These are phyloP conservation scores for Papilio aristodemus DNA, from an alignment of 1,140 invertebrate species.

Conservation along the genomic window DNA sequence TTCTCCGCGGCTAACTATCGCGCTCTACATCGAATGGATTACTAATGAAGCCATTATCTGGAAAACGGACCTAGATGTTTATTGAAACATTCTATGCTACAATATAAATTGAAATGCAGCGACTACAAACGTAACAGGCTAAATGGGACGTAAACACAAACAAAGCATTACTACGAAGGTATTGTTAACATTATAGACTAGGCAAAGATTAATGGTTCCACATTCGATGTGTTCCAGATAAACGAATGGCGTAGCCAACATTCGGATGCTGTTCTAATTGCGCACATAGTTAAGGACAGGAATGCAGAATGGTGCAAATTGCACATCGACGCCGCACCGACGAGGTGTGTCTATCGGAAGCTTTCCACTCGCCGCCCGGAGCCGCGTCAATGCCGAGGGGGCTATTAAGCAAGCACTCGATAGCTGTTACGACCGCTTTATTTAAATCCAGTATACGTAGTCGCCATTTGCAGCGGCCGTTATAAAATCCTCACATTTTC, in stretches of 20 bases:
- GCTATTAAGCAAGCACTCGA: conserved; percentile 51
- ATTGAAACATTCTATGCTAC: not conserved
- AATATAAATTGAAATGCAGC: conserved; percentile 6
- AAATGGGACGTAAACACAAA: conserved; percentile 12
- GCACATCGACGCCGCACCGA: conserved; percentile 41
- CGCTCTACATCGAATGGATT: conserved; percentile 21
- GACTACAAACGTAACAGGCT: not conserved
- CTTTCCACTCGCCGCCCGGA: conserved; percentile 69
- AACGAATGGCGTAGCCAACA: conserved; percentile 11
- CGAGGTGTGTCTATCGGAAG: conserved; percentile 67
- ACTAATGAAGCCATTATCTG: conserved; percentile 16
- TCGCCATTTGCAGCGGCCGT: conserved; percentile 40
- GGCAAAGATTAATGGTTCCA: conserved; percentile 16
- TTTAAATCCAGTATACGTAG: conserved; percentile 57
- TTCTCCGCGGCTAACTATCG: not conserved
- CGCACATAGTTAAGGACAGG: conserved; percentile 56
- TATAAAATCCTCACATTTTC: conserved; percentile 20
- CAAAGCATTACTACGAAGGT: conserved; percentile 14
- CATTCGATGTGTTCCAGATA: conserved; percentile 25
- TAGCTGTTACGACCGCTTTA: conserved; percentile 35
- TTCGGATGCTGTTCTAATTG: conserved; percentile 32
- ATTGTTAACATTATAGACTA: conserved; percentile 21
- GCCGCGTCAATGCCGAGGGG: conserved; percentile 63
- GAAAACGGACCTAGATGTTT: conserved; percentile 8
- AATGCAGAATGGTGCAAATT: conserved; percentile 52